Conservation (phyloP, 2,113 vertebrate species). For the Paradisaea rubra region DNA sequence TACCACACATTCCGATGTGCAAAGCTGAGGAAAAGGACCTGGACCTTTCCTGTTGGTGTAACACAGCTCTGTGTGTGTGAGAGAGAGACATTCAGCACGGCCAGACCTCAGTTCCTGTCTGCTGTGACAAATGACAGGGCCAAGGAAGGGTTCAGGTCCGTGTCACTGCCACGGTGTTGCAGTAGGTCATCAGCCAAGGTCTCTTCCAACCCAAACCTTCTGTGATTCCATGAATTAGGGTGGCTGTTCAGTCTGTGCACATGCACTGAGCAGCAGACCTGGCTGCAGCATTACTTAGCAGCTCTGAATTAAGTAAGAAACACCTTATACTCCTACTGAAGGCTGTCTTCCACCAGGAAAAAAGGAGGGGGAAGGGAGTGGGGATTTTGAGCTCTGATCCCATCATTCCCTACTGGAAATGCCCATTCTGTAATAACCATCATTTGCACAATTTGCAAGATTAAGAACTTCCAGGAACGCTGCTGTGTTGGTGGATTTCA, state of each 20-base stretch:
- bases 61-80: too few relatives aligned
- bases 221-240: not conserved
- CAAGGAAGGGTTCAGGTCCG: not conserved
- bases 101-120: not conserved
- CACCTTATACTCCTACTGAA: accelerated
- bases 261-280: not conserved
- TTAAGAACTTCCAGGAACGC: not conserved
- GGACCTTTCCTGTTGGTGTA: not conserved
- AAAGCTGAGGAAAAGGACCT: not conserved
- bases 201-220: not conserved
- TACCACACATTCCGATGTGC: accelerated
- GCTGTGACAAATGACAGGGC: not conserved
- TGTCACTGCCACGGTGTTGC: not conserved
- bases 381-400: not conserved
- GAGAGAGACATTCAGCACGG: not conserved
- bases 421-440: not conserved
- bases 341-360: not conserved
- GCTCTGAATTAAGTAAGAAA: not conserved
- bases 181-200: not conserved
- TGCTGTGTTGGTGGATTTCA: not conserved
- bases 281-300: not conserved
- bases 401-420: not conserved
- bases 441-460: not conserved
- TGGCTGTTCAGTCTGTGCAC: not conserved
- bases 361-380: accelerated